A percentile compares a stretch with the other conserved stretches of the same genome.
Evolutionary conservation across 2,113 vertebrate species (phyloP).

Genomic region (Planiliza haematocheilus): DNA sequence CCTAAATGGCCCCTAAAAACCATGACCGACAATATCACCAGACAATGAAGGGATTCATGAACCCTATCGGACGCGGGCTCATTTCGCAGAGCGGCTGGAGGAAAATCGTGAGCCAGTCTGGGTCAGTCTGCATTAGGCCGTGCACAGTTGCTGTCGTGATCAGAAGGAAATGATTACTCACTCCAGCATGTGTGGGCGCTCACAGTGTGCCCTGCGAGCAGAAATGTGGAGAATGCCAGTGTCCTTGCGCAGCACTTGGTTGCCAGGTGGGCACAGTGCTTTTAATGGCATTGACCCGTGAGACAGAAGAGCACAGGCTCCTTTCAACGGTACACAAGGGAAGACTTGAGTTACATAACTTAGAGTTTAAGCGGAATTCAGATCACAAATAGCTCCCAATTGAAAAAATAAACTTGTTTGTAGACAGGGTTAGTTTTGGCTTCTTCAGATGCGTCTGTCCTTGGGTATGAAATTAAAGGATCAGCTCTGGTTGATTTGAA

Average conservation of each 20-base stretch:
- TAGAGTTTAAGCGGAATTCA: conserved; percentile 1
- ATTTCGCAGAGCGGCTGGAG: conserved; percentile 45
- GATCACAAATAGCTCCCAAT: conserved; percentile 9
- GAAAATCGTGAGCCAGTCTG: conserved; percentile 29
- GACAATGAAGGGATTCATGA: conserved; percentile 56
- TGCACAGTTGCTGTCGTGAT: conserved; percentile 39
- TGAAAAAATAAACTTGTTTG: conserved; percentile 30
- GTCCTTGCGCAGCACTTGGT: not conserved
- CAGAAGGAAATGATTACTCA: conserved; percentile 45
- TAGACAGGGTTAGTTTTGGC: conserved; percentile 23
- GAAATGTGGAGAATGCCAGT: conserved; percentile 5
- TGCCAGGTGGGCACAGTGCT: conserved; percentile 32
- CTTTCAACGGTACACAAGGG: conserved; percentile 32
- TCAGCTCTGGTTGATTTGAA: not conserved
- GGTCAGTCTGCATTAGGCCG: conserved; percentile 18
- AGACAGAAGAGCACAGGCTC: conserved; percentile 25
- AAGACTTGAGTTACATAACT: conserved; percentile 5
- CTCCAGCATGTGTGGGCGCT: conserved; percentile 30
- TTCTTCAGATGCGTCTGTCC: conserved; percentile 10
- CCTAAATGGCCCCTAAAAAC: conserved; percentile 56
- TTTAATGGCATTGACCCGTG: conserved; percentile 35
- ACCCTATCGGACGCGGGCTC: conserved; percentile 36
- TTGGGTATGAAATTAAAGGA: conserved; percentile 19
- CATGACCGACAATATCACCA: conserved; percentile 55
- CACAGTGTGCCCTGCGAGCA: not conserved